Percentiles rank a stretch among this genome's conserved stretches.
Evolutionary conservation across 2,888 invertebrate genomes (phyloP).

Genomic region (Lasioglossum figueresi): DNA sequence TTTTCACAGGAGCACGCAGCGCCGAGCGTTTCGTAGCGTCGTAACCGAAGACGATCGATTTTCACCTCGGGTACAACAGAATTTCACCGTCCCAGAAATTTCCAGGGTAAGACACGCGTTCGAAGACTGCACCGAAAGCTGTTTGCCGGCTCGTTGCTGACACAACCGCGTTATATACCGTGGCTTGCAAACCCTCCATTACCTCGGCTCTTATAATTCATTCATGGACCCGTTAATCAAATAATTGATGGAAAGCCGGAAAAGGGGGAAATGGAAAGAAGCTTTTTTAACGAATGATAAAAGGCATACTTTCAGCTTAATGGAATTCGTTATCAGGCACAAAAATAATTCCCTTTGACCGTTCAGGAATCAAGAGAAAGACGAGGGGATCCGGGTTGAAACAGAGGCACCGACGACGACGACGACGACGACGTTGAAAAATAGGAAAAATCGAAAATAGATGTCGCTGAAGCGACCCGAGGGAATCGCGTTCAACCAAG

Average conservation of each 20-base stretch:
- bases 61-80: neutral
- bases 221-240: constrained; percentile 11
- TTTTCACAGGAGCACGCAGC: neutral
- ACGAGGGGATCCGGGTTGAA: neutral
- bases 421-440: constrained; percentile 16
- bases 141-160: constrained; percentile 3
- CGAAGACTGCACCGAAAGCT: neutral
- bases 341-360: constrained; percentile 51
- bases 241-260: constrained; percentile 16
- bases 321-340: constrained; percentile 47
- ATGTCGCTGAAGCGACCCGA: constrained; percentile 16
- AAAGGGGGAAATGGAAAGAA: neutral
- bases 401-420: constrained; percentile 2
- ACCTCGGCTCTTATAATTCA: constrained; percentile 17
- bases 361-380: constrained; percentile 1
- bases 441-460: constrained; percentile 26
- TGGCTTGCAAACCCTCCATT: constrained; percentile 12
- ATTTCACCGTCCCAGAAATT: constrained; percentile 3
- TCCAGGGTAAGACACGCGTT: constrained; percentile 4
- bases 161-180: neutral
- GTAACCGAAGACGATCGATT: neutral
- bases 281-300: constrained; percentile 36
- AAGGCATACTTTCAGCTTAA: constrained; percentile 46
- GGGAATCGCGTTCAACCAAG: constrained; percentile 17
- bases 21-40: neutral